phyloP scores from a whole-genome alignment of 2,888 invertebrate genomes.

The Phragmatobia fuliginosa region DNA sequence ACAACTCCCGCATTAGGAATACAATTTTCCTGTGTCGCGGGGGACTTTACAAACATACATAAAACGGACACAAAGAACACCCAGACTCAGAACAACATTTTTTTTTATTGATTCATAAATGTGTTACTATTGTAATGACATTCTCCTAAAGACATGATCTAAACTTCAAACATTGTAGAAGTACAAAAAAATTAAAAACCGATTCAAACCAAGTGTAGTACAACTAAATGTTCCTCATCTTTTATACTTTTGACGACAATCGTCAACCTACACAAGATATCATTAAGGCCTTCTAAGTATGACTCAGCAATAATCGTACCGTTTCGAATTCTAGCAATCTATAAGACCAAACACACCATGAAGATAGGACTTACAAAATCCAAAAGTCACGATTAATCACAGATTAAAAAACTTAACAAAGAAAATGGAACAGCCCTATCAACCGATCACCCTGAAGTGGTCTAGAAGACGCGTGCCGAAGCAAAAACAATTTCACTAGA shows the following conservation, averaged over 20 bases:
- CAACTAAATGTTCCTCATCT: neutral
- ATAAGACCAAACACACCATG: slow-evolving; percentile 21
- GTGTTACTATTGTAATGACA: no score
- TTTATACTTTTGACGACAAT: slow-evolving; percentile 4
- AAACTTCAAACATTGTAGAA: neutral
- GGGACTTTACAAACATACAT: no score
- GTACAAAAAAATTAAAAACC: neutral
- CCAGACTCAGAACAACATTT: no score
- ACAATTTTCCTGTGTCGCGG: no score
- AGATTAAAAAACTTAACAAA: slow-evolving; percentile 33
- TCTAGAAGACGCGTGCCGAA: slow-evolving; percentile 75
- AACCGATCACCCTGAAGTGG: slow-evolving; percentile 60
- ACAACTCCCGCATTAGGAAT: no score
- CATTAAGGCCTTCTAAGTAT: slow-evolving; percentile 2
- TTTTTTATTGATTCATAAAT: no score
- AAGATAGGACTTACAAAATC: slow-evolving; percentile 25
- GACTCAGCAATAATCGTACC: slow-evolving; percentile 16
- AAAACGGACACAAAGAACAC: no score
- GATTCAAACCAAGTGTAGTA: neutral
- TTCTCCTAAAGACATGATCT: neutral
- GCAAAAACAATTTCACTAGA: slow-evolving; percentile 74
- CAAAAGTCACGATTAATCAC: slow-evolving; percentile 28
- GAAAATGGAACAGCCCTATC: slow-evolving; percentile 57
- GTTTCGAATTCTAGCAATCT: slow-evolving; percentile 10
- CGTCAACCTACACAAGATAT: neutral